Evolutionary conservation across 1,140 invertebrate species (phyloP), one percentile per base, ranked within the genome.

Genomic region (Thaumetopoea pityocampa): DNA sequence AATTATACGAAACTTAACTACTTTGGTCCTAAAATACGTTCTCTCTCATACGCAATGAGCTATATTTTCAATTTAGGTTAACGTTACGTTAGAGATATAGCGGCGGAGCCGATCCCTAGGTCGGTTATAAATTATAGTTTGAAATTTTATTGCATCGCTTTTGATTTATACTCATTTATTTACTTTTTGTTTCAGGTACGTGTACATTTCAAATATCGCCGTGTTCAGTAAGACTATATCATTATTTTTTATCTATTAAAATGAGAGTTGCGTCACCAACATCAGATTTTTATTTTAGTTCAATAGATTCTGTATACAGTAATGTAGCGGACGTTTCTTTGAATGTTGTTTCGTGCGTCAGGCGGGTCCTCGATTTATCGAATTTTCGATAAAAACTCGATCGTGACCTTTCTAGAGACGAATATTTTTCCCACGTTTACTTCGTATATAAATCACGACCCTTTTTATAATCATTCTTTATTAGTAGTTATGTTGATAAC

Each of bases 21-120:
- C n/a, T n/a, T n/a, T n/a, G n/a, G n/a, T n/a, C n/a, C n/a, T n/a
- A n/a, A n/a, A n/a, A n/a, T n/a, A n/a, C n/a, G n/a, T n/a, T n/a
- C n/a, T n/a, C n/a, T 48, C 38, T 45, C 42, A 37, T 70, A 70
- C 62, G 66, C 70, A 77, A 74, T 69, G 57, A 61, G 52, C 65
- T 68, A 68, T 56, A 42, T 47, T 62, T 67, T 46, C 43, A 43
- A 78, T 80, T 60, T 78, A 55, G 76, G 76, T 76, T 80, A 80
- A 78, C 71, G 70, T 59, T n/a, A 50, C 55, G 30, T 63, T 65
- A 73, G 70, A 66, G 51, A 48, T 43, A 37, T 45, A 15, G 24
- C 29, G 16, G 27, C 35, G 36, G 46, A 52, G 50, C 34, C 49
- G 33, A 10, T 30, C 27, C 18, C 26, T 34, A 11, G n/a, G 40